A percentile compares a stretch with the other conserved stretches of the same genome.
phyloP scores from a whole-genome alignment of 1,140 invertebrate species.

The Bacillus rossius region DNA sequence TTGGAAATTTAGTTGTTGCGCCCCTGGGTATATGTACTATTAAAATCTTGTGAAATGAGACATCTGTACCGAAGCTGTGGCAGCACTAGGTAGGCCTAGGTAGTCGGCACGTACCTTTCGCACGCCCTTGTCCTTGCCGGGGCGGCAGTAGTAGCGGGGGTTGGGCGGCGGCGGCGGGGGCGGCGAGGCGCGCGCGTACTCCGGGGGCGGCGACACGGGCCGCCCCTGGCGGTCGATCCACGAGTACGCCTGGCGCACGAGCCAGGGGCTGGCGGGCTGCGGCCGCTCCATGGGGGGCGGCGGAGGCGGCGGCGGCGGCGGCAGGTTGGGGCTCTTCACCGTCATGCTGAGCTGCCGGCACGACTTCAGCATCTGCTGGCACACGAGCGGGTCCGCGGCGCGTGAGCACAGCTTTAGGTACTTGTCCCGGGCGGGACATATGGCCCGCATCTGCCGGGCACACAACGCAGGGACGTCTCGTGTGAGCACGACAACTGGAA shows the following conservation, averaged over 20 bases:
- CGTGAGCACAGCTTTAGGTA: too few species aligned
- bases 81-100: not conserved
- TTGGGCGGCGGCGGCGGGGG: constrained; percentile 37
- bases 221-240: constrained; percentile 89
- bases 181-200: constrained; percentile 42
- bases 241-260: constrained; percentile 74
- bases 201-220: constrained; percentile 76
- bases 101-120: constrained; percentile 43
- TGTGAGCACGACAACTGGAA: too few species aligned
- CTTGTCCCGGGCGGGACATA: too few species aligned
- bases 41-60: too few species aligned
- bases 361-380: constrained; percentile 77
- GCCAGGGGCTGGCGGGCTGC: constrained; percentile 46
- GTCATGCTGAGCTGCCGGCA: constrained; percentile 82
- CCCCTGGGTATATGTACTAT: too few species aligned
- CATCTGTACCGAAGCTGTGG: too few species aligned
- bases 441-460: too few species aligned
- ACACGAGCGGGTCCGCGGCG: not conserved
- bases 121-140: constrained; percentile 39
- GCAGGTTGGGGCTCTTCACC: constrained; percentile 62
- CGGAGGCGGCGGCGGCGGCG: constrained; percentile 42
- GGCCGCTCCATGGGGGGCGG: constrained; percentile 39
- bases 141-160: constrained; percentile 21
- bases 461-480: too few species aligned
- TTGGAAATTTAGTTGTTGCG: too few species aligned